A percentile compares a stretch with the other conserved stretches of the same genome.
Evolutionary conservation across 2,888 invertebrate genomes (phyloP).

Genomic region (Drosophila mimica): DNA sequence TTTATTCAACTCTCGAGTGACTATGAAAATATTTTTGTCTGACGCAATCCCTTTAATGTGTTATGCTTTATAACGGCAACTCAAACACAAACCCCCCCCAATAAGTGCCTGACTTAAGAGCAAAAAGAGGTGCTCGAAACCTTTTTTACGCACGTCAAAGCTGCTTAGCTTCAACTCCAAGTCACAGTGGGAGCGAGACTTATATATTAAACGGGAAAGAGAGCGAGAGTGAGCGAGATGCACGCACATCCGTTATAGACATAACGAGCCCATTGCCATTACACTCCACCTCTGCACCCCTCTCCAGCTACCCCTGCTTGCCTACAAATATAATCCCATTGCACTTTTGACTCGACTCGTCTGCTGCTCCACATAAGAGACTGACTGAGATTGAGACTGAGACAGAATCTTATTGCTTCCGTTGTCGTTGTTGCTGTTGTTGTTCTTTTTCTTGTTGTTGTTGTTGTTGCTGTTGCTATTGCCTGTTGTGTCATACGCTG

Average conservation of each 20-base stretch:
- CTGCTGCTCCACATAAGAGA: slow-evolving; percentile 54
- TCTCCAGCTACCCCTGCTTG: background rate
- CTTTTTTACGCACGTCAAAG: slow-evolving; percentile 51
- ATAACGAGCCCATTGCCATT: slow-evolving; percentile 54
- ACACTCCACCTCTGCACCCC: slow-evolving; percentile 1
- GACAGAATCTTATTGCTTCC: slow-evolving; percentile 47
- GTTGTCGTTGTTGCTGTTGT: slow-evolving; percentile 41
- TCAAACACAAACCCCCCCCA: background rate
- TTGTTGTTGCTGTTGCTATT: slow-evolving; percentile 11
- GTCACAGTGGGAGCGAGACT: background rate
- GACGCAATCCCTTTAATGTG: slow-evolving; percentile 16
- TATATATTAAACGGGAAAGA: background rate
- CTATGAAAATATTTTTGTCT: slow-evolving; percentile 14
- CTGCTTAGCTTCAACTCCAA: slow-evolving; percentile 33
- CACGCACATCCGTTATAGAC: slow-evolving; percentile 60
- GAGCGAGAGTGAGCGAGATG: background rate
- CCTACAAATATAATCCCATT: slow-evolving; percentile 52
- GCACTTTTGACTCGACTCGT: slow-evolving; percentile 65
- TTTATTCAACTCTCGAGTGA: slow-evolving; percentile 5
- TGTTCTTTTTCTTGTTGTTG: slow-evolving; percentile 45
- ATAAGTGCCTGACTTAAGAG: slow-evolving; percentile 2
- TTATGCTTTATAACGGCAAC: slow-evolving; percentile 12
- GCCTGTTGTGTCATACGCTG: slow-evolving; percentile 26
- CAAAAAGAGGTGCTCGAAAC: slow-evolving; percentile 32
- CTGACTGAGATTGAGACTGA: slow-evolving; percentile 1